Base-by-base conservation (phyloP, 2,113 vertebrate species). In the Nibea coibor region DNA sequence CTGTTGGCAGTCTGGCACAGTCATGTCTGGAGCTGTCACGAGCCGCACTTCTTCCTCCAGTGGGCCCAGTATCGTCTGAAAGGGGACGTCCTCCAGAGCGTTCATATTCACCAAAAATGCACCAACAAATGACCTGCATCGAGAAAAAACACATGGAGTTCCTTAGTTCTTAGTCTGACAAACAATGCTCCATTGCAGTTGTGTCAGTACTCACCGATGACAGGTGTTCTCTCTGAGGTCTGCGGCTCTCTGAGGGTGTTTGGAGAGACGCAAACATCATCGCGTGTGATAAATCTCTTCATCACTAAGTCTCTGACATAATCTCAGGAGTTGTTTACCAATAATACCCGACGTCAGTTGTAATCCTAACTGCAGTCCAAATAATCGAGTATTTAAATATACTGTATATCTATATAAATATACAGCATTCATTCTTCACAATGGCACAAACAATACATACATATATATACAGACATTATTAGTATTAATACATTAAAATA, bases 31-130 rank as follows among this genome's bases (percentile, higher is more conserved):
- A 3, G 83, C 87, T 0, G 76, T 86, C 54, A 88, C 65, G 0
- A 73, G 53, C 51, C 74, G 89, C 17, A 82, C 82, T 31, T 91
- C 85, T 62, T 72, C 91, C 64, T 86, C 88, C 48, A 87, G 82
- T 0, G 89, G 80, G 28, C 91, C 93, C 31, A 91, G 53, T 1
- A 87, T 63, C 0, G 91, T 92, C 81, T 94, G 95, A 93, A 99
- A 99, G 1, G 96, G 96, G 70, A 99, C 76, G 5, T 95, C 97
- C 76, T 98, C 97, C 67, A 99, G 91, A 75, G 89, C 88, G 82
- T 85, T 97, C 96, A 97, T 98, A 2, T 17, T 77, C 12, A 58
- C 65, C 14, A 39, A 65, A 65, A 66, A n/a, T 24, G 16, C 58
- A 51, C n/a, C 35, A 42, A 64, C 51, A 57, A 68, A 28, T 35